Evolutionary conservation across 2,888 invertebrate species (phyloP), one percentile per base, ranked within the genome.

Genomic region (Thecocarcelia acutangulata): DNA sequence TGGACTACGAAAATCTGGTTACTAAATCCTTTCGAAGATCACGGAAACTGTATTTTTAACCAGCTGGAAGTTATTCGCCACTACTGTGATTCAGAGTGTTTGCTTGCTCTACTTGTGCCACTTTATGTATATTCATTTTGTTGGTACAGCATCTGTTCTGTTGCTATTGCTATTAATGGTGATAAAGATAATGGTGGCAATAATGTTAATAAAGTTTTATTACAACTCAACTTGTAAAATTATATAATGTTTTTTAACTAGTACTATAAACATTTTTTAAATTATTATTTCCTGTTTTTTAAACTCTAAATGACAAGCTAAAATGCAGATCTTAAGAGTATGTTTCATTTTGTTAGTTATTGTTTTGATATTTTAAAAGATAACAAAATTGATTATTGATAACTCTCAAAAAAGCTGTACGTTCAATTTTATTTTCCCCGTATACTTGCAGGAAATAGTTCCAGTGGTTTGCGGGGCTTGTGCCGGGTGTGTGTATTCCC

Each of bases 251-350:
- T 40, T 28, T 54, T 44, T 24, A 3, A 24, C 24, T 3, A 24
- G 68, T 28, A 33, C 42, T 28, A 13, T 44, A 44, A 42, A 24
- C 2, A 24, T 46, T 46, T 28, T 80, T 54, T 58, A 75, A 75
- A 80, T 70, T 72, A 70, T 58, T 75, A 70, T 75, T 80, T 80
- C 75, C 80, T 80, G 80, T 75, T 68, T 33, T 68, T 24, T 70
- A 40, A 37, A 69, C 46, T 5, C 58, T 33, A 15, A 24, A 15
- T 58, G 24, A 24, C 5, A 24, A 24, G 24, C 5, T 24, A 5
- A 24, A 24, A 24, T 24, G 24, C 24, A 24, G 24, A 24, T 3
- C 24, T 24, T 24, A 24, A 24, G 5, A 24, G 3, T 24, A 24
- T 24, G 24, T 24, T 24, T 24, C 5, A 24, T 3, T 24, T 24